These are phyloP conservation scores for Spheniscus mendiculus DNA, from an alignment of 2,113 vertebrate genomes.

Conservation along the genomic window DNA sequence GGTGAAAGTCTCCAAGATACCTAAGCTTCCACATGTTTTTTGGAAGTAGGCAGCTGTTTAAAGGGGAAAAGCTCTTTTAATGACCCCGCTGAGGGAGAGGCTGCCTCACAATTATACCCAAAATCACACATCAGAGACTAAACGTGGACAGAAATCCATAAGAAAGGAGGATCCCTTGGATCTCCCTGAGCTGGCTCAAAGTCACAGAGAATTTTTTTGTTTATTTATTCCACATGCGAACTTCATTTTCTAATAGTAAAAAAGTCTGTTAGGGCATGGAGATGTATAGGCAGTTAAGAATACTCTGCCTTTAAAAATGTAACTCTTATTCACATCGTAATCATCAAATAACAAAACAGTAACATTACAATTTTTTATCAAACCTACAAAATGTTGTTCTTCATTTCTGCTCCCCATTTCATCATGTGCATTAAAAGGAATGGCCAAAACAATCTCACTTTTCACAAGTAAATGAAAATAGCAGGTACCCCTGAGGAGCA, in stretches of 20 bases:
- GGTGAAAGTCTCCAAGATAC: neutral
- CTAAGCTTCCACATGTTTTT: neutral
- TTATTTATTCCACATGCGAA: neutral
- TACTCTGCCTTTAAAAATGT: neutral
- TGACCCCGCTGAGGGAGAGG: neutral
- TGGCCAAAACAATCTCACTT: neutral
- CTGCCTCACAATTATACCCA: neutral
- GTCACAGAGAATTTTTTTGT: neutral
- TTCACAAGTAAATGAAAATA: neutral
- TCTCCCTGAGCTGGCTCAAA: neutral
- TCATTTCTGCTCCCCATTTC: neutral
- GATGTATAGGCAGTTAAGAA: neutral
- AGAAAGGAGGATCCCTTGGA: neutral
- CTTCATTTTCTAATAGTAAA: neutral
- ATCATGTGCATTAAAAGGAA: neutral
- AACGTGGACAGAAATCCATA: rapidly evolving
- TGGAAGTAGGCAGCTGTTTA: neutral
- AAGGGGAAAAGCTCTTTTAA: neutral
- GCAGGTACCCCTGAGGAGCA: neutral
- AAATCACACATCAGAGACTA: neutral
- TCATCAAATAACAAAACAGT: neutral
- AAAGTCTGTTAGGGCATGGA: neutral
- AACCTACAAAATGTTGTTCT: neutral
- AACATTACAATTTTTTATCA: neutral
- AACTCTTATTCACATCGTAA: neutral